phyloP scores from a whole-genome alignment of 2,113 vertebrate genomes.

The Odontesthes bonariensis region DNA sequence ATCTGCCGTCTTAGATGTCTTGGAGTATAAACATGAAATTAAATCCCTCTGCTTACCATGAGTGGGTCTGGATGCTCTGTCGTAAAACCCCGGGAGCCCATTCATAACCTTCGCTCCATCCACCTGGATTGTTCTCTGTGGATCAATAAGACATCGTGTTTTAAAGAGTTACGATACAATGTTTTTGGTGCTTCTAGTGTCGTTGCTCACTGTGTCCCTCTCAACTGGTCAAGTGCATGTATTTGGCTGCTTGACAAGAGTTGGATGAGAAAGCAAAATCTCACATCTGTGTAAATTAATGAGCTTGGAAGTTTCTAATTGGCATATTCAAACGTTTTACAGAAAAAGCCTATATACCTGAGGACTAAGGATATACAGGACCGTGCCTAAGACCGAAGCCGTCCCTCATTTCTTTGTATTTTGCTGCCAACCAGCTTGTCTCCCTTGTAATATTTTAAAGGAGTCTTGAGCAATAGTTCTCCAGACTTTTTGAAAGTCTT shows the following conservation, averaged over 20 bases:
- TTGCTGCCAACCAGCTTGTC: no score
- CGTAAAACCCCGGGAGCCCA: constrained; percentile 30
- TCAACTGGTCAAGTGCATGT: not conserved
- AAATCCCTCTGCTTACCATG: constrained; percentile 57
- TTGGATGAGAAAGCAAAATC: not conserved
- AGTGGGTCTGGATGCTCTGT: constrained; percentile 37
- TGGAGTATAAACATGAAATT: constrained; percentile 22
- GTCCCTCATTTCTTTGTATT: no score
- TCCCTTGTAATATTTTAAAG: no score
- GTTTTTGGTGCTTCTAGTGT: not conserved
- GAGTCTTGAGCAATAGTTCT: not conserved
- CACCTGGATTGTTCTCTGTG: constrained; percentile 44
- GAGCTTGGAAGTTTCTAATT: not conserved
- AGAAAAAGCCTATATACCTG: no score
- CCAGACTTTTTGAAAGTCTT: not conserved
- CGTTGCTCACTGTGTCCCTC: not conserved
- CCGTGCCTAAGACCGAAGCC: no score
- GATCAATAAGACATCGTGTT: constrained; percentile 15
- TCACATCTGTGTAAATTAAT: not conserved
- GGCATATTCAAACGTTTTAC: not conserved
- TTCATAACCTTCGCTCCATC: constrained; percentile 48
- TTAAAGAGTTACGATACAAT: constrained; percentile 3
- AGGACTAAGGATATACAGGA: no score
- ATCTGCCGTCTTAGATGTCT: constrained; percentile 22
- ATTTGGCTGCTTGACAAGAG: not conserved